Evolutionary conservation across 2,113 vertebrate genomes (phyloP).

Genomic region (Tichodroma muraria): DNA sequence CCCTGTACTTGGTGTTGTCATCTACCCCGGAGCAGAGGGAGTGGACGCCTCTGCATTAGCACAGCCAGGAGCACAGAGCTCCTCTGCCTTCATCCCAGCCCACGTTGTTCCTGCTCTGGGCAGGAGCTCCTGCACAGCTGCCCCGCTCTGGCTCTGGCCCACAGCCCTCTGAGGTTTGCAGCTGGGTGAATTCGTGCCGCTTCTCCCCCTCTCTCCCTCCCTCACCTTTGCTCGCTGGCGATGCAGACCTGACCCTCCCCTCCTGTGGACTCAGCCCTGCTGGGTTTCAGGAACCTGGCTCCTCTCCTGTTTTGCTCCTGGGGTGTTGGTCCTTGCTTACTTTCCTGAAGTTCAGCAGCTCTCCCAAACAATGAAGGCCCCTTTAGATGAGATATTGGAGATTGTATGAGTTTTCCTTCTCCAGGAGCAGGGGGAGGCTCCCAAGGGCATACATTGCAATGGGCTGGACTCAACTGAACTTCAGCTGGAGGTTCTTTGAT

Average conservation of each 20-base stretch:
- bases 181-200: background rate
- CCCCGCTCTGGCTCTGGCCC: background rate
- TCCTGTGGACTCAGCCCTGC: background rate
- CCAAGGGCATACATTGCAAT: accelerated
- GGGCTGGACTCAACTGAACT: background rate
- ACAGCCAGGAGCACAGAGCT: background rate
- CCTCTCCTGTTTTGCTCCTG: background rate
- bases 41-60: background rate
- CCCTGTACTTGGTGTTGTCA: background rate
- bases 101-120: background rate
- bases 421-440: background rate
- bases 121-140: background rate
- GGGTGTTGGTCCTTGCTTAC: background rate
- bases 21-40: background rate
- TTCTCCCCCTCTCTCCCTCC: background rate
- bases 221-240: accelerated
- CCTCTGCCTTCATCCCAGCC: background rate
- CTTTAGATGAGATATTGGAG: background rate
- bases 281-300: background rate
- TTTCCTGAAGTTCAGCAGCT: background rate
- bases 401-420: background rate
- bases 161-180: background rate
- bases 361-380: background rate
- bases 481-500: background rate
- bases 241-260: background rate